Evolutionary conservation across 2,797 vertebrate genomes (phyloP).

Genomic region (Hephaestus fuliginosus): DNA sequence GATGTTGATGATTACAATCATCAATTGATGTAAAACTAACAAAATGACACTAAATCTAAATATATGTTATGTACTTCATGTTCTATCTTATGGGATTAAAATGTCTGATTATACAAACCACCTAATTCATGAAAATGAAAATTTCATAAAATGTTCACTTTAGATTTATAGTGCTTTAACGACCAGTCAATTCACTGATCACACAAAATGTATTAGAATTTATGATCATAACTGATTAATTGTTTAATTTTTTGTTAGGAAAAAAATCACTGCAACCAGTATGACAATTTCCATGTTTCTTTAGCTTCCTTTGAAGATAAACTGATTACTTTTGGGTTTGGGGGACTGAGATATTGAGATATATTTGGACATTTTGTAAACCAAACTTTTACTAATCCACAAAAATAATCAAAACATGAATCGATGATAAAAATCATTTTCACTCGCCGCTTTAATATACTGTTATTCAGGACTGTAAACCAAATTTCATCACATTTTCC

Average conservation of each 20-base stretch:
- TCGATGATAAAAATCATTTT: not conserved
- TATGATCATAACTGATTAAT: not conserved
- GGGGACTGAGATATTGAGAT: no score
- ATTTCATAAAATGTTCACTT: no score
- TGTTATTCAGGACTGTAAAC: not conserved
- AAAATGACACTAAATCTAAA: not conserved
- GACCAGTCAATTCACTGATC: not conserved
- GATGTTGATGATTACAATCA: not conserved
- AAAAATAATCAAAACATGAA: not conserved
- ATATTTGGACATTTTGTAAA: not conserved
- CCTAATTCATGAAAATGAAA: not conserved
- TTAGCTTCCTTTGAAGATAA: not conserved
- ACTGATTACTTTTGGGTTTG: not conserved
- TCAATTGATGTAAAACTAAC: not conserved
- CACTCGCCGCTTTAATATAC: not conserved
- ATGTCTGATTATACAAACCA: not conserved
- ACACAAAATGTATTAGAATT: not conserved
- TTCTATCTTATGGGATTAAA: not conserved
- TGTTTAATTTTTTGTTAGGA: not conserved
- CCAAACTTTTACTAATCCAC: not conserved
- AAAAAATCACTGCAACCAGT: not conserved
- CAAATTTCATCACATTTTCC: not conserved
- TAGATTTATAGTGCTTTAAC: not conserved
- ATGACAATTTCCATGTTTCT: not conserved
- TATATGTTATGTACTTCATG: not conserved